Evolutionary conservation across 2,888 invertebrate genomes (phyloP), one percentile per base, ranked within the genome.

Genomic region (Nycteola revayana): DNA sequence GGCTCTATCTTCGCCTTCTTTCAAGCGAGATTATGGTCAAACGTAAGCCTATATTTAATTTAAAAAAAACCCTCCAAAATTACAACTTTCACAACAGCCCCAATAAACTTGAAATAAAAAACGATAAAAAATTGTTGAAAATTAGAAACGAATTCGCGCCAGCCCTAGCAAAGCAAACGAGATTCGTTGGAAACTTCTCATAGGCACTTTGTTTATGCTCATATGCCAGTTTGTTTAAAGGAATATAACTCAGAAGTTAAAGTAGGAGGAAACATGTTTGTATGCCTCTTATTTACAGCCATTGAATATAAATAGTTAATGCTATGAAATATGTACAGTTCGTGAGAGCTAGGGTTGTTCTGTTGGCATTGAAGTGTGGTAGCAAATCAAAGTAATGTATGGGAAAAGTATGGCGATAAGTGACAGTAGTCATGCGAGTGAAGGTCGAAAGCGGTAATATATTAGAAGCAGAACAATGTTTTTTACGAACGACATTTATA

Each of bases 141-240:
- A 32, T 43, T 38, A 35, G 49, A 17, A 30, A 1, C 17, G 32
- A 34, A 39, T 51, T 32, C 30, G 35, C 10, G 24, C 10, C 48
- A 56, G 31, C 57, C 57, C 53, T 56, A 35, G 20, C 2, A 9
- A 3, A 23, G 35, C 23, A 43, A 45, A 50, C 39, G 35, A 40
- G 36, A 42, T 47, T 44, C 46, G 47, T 18, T 36, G 27, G 37
- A 22, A 52, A 55, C 41, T 55, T 46, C 26, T 41, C 30, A 36
- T 36, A 18, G 39, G 28, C 30, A 48, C 42, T 47, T 40, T 42
- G 45, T 56, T 56, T 42, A 58, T 31, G 48, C 44, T 36, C 42
- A 42, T 29, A 42, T 47, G 48, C 47, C 37, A 48, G 50, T 58
- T 58, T 55, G 53, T 56, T 56, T 42, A 42, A 56, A 58, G 50